Evolutionary conservation across 2,113 vertebrate genomes (phyloP).

Genomic region (Trichomycterus rosablanca): DNA sequence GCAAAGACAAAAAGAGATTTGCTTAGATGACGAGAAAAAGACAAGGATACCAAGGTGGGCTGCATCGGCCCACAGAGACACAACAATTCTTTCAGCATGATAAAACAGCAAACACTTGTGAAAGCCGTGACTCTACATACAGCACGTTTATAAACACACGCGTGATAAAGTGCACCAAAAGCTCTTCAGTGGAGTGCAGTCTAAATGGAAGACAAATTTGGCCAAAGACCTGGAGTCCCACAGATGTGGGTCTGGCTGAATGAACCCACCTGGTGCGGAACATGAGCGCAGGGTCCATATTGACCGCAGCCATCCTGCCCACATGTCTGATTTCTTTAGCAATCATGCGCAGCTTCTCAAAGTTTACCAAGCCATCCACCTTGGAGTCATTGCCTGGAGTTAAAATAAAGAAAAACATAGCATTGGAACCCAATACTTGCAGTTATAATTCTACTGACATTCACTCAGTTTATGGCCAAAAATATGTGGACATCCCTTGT

Average conservation of each 20-base stretch:
- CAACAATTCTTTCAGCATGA: constrained; percentile 21
- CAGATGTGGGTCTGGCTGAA: neutral
- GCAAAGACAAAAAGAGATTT: constrained; percentile 83
- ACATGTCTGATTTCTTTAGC: constrained; percentile 98
- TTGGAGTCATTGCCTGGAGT: constrained; percentile 91
- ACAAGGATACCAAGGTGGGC: constrained; percentile 74
- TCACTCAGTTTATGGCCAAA: too few relatives aligned
- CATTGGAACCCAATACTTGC: too few relatives aligned
- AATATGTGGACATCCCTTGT: too few relatives aligned
- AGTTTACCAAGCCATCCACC: constrained; percentile 95
- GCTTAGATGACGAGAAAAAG: constrained; percentile 88
- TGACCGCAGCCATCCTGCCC: constrained; percentile 93
- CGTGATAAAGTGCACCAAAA: too few relatives aligned
- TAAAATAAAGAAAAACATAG: neutral
- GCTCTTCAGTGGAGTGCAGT: too few relatives aligned
- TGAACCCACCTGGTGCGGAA: constrained; percentile 84
- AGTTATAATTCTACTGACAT: too few relatives aligned
- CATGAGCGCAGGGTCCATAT: constrained; percentile 98
- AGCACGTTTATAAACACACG: too few relatives aligned
- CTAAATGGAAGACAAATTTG: too few relatives aligned
- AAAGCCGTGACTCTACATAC: constrained; percentile 4
- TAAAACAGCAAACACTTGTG: neutral
- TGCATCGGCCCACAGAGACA: constrained; percentile 67
- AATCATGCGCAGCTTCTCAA: constrained; percentile 98
- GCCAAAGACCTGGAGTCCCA: too few relatives aligned